These are phyloP conservation scores for Suillia variegata DNA, from an alignment of 2,888 invertebrate species.

Conservation along the genomic window DNA sequence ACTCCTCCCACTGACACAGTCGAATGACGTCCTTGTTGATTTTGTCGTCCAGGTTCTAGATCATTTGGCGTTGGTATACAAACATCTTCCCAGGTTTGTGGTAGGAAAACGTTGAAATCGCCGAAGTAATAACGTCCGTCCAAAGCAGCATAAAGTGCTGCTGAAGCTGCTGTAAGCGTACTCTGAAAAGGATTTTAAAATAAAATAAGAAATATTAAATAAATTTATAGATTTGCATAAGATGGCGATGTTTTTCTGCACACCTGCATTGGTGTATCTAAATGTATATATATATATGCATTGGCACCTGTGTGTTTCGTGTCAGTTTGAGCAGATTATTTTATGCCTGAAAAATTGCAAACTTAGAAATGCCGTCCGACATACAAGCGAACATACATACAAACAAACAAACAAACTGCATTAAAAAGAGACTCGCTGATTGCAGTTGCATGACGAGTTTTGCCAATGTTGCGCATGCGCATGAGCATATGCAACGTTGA, in stretches of 20 bases:
- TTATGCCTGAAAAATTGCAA: too few relatives aligned
- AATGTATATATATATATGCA: background rate
- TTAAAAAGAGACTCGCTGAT: too few relatives aligned
- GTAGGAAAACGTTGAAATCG: constrained; percentile 66
- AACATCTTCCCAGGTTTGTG: constrained; percentile 65
- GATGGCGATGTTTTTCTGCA: background rate
- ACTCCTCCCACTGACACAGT: constrained; percentile 63
- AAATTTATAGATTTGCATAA: background rate
- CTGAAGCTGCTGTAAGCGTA: constrained; percentile 62
- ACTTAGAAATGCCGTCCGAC: too few relatives aligned
- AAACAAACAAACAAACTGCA: too few relatives aligned
- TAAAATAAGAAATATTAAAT: background rate
- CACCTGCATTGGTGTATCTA: background rate
- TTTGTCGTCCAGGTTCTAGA: too few relatives aligned
- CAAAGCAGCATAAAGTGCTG: constrained; percentile 65
- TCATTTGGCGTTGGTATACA: constrained; percentile 54
- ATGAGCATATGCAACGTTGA: too few relatives aligned
- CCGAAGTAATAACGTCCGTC: constrained; percentile 66
- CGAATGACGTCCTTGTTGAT: background rate
- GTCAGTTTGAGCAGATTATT: too few relatives aligned
- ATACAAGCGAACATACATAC: too few relatives aligned
- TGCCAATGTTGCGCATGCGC: too few relatives aligned
- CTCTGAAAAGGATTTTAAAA: background rate
- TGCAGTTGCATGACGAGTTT: too few relatives aligned
- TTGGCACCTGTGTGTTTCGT: too few relatives aligned